Percentiles rank a stretch among this genome's conserved stretches.
Conservation (phyloP, 2,888 invertebrate genomes). For the Lacanobia wlatinum region DNA sequence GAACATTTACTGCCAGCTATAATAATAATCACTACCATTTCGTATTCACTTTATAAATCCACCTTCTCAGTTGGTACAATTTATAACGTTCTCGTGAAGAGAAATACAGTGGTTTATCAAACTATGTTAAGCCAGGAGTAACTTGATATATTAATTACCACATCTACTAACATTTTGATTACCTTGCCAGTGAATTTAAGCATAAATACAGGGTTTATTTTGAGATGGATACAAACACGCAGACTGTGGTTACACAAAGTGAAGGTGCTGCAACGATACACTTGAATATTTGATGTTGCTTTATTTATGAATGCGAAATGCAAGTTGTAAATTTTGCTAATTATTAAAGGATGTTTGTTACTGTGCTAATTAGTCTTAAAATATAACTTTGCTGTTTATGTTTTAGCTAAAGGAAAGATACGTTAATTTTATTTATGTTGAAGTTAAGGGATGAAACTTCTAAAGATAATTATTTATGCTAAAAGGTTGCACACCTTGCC, state of each 20-base stretch:
- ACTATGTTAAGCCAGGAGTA: conserved; percentile 20
- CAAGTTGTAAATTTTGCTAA: conserved; percentile 19
- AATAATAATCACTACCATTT: conserved; percentile 12
- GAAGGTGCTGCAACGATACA: conserved; percentile 46
- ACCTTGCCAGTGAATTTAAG: conserved; percentile 39
- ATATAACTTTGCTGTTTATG: background rate
- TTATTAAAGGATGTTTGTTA: conserved; percentile 13
- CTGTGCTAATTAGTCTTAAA: background rate
- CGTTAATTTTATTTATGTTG: conserved; percentile 7
- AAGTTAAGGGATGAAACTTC: background rate
- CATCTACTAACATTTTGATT: conserved; percentile 43
- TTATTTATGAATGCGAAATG: conserved; percentile 40
- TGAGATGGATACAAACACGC: conserved; percentile 38
- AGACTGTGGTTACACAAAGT: conserved; percentile 53
- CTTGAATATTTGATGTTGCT: conserved; percentile 47
- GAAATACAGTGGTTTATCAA: conserved; percentile 18
- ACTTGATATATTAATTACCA: conserved; percentile 44
- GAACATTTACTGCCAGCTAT: conserved; percentile 19
- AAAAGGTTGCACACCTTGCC: background rate
- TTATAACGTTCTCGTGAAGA: conserved; percentile 11
- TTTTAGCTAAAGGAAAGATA: background rate
- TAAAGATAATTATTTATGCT: background rate
- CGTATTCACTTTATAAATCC: conserved; percentile 16
- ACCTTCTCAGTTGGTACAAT: conserved; percentile 1
- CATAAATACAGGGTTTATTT: conserved; percentile 47